phyloP scores from a whole-genome alignment of 2,888 invertebrate genomes.

The Elegia similella region DNA sequence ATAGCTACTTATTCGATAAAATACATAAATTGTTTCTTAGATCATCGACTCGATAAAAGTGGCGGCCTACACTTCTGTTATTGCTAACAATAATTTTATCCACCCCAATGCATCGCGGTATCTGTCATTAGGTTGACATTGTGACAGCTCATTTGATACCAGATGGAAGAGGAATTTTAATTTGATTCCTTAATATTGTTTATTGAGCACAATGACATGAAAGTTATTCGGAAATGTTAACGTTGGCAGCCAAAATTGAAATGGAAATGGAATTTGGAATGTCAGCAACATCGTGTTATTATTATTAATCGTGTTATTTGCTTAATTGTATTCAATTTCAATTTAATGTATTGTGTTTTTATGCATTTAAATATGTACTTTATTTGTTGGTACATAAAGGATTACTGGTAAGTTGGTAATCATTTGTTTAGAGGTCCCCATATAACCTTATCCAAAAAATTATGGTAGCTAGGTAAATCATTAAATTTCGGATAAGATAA shows the following conservation, averaged over 20 bases:
- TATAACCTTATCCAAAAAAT: too few species aligned
- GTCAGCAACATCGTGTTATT: too few species aligned
- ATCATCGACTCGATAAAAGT: background rate
- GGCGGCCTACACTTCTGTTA: background rate
- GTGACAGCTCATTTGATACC: slow-evolving; percentile 11
- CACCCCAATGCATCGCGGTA: background rate
- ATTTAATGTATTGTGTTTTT: too few species aligned
- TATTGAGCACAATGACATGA: background rate
- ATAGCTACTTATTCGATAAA: too few species aligned
- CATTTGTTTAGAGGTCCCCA: too few species aligned
- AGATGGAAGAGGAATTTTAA: background rate
- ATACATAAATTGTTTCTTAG: background rate
- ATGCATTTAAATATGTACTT: too few species aligned
- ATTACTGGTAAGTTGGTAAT: too few species aligned
- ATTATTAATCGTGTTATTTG: background rate
- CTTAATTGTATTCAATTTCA: background rate
- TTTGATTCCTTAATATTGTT: background rate
- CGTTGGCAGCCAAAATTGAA: background rate
- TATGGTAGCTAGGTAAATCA: too few species aligned
- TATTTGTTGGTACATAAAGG: too few species aligned
- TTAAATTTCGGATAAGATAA: too few species aligned
- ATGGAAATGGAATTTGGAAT: background rate
- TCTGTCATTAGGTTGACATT: slow-evolving; percentile 22
- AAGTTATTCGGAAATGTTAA: background rate
- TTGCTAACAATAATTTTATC: background rate